phyloP scores from a whole-genome alignment of 2,888 invertebrate genomes.

The Rhaphigaster nebulosa region DNA sequence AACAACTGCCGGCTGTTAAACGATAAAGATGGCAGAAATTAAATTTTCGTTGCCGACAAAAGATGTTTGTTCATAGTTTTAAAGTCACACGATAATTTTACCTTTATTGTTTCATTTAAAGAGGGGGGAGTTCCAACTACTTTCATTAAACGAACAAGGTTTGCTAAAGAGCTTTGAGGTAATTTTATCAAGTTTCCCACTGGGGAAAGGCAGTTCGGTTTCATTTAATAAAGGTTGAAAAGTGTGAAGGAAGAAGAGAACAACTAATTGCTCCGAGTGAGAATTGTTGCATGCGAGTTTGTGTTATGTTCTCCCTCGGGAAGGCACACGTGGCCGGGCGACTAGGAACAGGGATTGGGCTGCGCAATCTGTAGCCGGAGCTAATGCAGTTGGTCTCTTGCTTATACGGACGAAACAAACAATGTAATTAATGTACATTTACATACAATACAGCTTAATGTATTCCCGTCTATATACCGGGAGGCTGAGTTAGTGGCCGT shows the following conservation, averaged over 20 bases:
- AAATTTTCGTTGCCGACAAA: background rate
- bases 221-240: slow-evolving; percentile 52
- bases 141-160: slow-evolving; percentile 14
- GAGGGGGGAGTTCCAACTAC: background rate
- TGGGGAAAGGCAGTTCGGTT: background rate
- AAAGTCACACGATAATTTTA: background rate
- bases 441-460: slow-evolving; percentile 63
- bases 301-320: slow-evolving; percentile 45
- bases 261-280: slow-evolving; percentile 47
- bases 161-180: background rate
- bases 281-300: slow-evolving; percentile 49
- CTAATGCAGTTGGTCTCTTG: slow-evolving; percentile 56
- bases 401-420: slow-evolving; percentile 60
- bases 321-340: slow-evolving; percentile 43
- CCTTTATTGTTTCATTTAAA: background rate
- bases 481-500: slow-evolving; percentile 58
- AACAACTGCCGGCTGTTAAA: too few species aligned
- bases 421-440: slow-evolving; percentile 64
- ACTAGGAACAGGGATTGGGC: slow-evolving; percentile 46
- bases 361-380: slow-evolving; percentile 46
- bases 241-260: slow-evolving; percentile 44
- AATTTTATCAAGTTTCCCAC: slow-evolving; percentile 23
- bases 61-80: slow-evolving; percentile 4
- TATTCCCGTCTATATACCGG: slow-evolving; percentile 56
- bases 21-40: background rate